These are phyloP conservation scores for Ditylenchus dipsaci DNA, from an alignment of 1,140 invertebrate species.

Conservation along the genomic window DNA sequence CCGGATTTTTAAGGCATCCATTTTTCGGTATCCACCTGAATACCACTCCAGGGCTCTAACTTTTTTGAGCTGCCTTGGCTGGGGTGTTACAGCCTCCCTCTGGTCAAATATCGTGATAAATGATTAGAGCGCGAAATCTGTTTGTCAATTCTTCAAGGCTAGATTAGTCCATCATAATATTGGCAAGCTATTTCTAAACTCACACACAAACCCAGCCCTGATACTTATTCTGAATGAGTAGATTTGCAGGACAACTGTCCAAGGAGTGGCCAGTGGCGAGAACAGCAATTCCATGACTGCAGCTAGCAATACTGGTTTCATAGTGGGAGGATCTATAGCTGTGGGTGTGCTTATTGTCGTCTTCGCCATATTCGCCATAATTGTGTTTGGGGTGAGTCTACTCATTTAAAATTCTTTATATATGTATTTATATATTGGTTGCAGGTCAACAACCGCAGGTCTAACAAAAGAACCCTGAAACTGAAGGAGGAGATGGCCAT, in stretches of 20 bases:
- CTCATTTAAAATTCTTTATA: neutral
- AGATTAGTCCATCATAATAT: too few relatives aligned
- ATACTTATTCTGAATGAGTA: neutral
- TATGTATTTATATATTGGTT: neutral
- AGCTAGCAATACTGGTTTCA: slow-evolving; percentile 13
- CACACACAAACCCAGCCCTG: too few relatives aligned
- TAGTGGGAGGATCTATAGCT: slow-evolving; percentile 16
- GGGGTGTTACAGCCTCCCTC: too few relatives aligned
- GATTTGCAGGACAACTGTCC: slow-evolving; percentile 4
- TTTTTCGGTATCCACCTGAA: too few relatives aligned
- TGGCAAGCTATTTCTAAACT: too few relatives aligned
- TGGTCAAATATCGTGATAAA: too few relatives aligned
- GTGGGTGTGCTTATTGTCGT: slow-evolving; percentile 15
- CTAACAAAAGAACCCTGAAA: slow-evolving; percentile 18
- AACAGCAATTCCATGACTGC: slow-evolving; percentile 9
- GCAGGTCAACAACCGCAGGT: slow-evolving; percentile 4
- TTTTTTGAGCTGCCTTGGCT: too few relatives aligned
- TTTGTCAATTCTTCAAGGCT: too few relatives aligned
- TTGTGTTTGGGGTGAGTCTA: slow-evolving; percentile 17
- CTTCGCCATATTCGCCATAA: slow-evolving; percentile 20
- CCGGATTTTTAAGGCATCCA: too few relatives aligned
- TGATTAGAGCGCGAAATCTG: too few relatives aligned
- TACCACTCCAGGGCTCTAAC: too few relatives aligned
- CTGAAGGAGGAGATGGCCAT: slow-evolving; percentile 21
- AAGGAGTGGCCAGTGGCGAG: slow-evolving; percentile 3